Evolutionary conservation across 1,140 invertebrate genomes (phyloP), one percentile per base, ranked within the genome.

Genomic region (Hypothenemus hampei): DNA sequence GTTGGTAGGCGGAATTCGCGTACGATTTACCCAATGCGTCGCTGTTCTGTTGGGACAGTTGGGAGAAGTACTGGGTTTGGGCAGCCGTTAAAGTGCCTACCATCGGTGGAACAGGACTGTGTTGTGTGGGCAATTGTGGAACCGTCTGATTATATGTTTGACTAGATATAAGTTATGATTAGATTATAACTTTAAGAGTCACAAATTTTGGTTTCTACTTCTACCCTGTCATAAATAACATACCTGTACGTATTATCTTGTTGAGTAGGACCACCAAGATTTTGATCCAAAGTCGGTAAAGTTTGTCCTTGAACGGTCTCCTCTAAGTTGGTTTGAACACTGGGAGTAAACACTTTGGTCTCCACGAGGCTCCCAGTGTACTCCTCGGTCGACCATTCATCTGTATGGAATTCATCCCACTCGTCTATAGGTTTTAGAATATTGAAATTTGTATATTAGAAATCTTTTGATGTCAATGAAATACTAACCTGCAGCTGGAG

Each of bases 311-410:
- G 13, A 6, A 29, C 16, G 2, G 46, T 22, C 5, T 50, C 18
- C 10, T 64, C 57, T 35, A 57, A 21, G 0, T 33, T 23, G 1
- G 55, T 24, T 24, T 53, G 67, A 59, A 53, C 74, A 63, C 85
- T 89, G 20, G 88, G 84, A 24, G 89, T 92, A 65, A 93, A 93
- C 41, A 97, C 92, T 77, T 95, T 95, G n/a, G 89, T 93, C 67
- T 96, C 93, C 47, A 90, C 86, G 47, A 95, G 76, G 57, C 89
- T 93, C 49, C 91, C 91, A 8, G 90, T 91, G 75, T 93, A 96
- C 68, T 93, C 91, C 73, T 95, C 92, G 67, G 93, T 92, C 71
- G 92, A 91, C 93, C 92, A 95, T 65, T 95, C 91, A 73, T 92
- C 89, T 10, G 75, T 70, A 64, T 77, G 77, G 62, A 78, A 78